phyloP scores from a whole-genome alignment of 2,888 invertebrate species.

The Drosophila formosana region DNA sequence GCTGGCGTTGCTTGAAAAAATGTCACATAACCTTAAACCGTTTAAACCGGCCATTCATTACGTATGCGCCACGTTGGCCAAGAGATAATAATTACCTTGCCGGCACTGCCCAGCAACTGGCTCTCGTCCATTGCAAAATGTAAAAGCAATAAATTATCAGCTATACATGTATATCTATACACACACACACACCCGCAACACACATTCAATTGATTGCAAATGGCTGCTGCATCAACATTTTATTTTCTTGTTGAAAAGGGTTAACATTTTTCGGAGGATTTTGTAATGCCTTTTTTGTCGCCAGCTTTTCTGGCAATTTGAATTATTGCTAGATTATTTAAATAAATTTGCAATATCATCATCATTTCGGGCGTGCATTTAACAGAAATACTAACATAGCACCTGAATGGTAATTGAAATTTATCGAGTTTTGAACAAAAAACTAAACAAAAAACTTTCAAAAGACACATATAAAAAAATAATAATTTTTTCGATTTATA shows the following conservation, averaged over 20 bases:
- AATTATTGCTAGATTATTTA: conserved; percentile 75
- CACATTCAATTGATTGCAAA: conserved; percentile 68
- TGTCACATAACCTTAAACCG: conserved; percentile 61
- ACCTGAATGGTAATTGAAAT: not conserved
- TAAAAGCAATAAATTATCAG: conserved; percentile 67
- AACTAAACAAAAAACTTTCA: no score
- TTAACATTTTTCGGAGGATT: conserved; percentile 50
- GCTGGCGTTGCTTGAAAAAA: conserved; percentile 36
- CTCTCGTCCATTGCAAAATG: conserved; percentile 31
- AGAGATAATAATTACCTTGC: conserved; percentile 73
- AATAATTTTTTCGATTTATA: no score
- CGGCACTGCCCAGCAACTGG: conserved; percentile 39
- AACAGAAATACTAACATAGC: not conserved
- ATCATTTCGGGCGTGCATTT: conserved; percentile 23
- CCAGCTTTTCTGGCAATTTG: conserved; percentile 55
- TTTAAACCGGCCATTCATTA: conserved; percentile 65
- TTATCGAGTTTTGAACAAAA: no score
- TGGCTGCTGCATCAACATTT: conserved; percentile 64
- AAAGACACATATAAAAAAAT: no score
- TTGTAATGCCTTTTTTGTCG: conserved; percentile 25
- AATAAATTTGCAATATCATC: conserved; percentile 64
- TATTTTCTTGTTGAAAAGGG: conserved; percentile 67
- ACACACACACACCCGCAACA: conserved; percentile 8
- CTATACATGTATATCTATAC: conserved; percentile 35
- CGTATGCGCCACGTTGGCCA: conserved; percentile 68